Evolutionary conservation across 2,888 invertebrate genomes (phyloP).

Genomic region (Crossocerus cetratus): DNA sequence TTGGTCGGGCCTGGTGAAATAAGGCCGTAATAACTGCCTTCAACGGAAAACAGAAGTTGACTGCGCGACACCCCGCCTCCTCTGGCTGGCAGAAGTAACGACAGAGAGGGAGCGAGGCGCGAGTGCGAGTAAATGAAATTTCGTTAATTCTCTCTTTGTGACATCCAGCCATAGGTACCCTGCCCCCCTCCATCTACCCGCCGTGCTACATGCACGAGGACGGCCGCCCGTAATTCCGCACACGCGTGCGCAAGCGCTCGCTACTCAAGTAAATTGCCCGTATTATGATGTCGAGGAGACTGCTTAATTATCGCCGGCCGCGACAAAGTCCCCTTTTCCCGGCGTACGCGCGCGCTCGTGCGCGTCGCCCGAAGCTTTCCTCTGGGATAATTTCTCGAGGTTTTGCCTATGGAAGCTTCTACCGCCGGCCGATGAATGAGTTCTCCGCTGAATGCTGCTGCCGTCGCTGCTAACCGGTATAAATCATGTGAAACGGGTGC

Average conservation of each 20-base stretch:
- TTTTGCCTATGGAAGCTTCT: neutral
- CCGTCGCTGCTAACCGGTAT: neutral
- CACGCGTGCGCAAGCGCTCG: conserved; percentile 19
- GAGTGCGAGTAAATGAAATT: conserved; percentile 56
- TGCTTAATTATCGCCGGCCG: conserved; percentile 52
- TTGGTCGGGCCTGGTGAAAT: conserved; percentile 44
- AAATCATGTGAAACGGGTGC: neutral
- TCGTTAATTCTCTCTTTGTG: conserved; percentile 51
- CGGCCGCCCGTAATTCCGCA: conserved; percentile 42
- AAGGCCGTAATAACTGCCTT: conserved; percentile 59
- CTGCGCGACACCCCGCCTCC: conserved; percentile 11
- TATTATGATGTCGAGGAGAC: conserved; percentile 49
- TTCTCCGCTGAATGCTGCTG: too few relatives aligned
- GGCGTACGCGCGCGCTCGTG: conserved; percentile 4
- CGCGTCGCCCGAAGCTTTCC: conserved; percentile 25
- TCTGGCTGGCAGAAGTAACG: too few relatives aligned
- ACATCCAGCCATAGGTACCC: neutral
- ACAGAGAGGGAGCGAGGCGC: conserved; percentile 24
- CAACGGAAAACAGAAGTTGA: conserved; percentile 54
- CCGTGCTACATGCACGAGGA: conserved; percentile 3
- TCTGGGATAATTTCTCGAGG: neutral
- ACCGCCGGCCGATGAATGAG: too few relatives aligned
- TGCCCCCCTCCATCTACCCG: too few relatives aligned
- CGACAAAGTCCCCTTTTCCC: neutral
- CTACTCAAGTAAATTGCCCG: conserved; percentile 58